Percentiles rank a stretch among this genome's conserved stretches.
These are phyloP conservation scores for Manacus vitellinus DNA, from an alignment of 2,113 vertebrate genomes.

Conservation along the genomic window DNA sequence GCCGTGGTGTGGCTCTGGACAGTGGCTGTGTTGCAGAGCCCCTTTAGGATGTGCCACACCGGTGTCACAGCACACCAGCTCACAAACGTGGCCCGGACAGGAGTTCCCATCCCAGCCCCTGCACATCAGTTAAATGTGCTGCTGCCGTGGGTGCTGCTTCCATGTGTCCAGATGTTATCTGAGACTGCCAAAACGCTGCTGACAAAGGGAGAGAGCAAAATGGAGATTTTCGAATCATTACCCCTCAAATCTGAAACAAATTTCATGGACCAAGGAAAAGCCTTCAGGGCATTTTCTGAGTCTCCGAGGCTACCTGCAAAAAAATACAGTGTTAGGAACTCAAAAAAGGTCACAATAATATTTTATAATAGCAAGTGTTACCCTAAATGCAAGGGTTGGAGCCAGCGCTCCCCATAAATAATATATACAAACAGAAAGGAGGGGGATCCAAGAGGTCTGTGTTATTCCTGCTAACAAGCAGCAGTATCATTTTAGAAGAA, in stretches of 20 bases:
- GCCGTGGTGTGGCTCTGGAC: rapidly evolving
- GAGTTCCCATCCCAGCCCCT: background rate
- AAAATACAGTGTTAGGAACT: background rate
- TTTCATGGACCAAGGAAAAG: conserved; percentile 36
- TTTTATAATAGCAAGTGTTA: conserved; percentile 16
- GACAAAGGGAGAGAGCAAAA: conserved; percentile 1
- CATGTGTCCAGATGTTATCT: background rate
- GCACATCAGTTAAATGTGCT: background rate
- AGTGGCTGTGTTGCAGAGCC: background rate
- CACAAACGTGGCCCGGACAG: background rate
- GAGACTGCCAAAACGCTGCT: background rate
- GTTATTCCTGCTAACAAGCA: background rate
- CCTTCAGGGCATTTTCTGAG: conserved; percentile 4
- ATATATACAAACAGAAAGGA: background rate
- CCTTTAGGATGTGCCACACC: background rate
- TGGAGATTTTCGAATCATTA: conserved; percentile 20
- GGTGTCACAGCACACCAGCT: rapidly evolving
- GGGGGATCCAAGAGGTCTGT: background rate
- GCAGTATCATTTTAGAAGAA: background rate
- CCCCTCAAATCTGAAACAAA: conserved; percentile 27
- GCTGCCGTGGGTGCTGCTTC: background rate
- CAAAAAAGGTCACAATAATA: conserved; percentile 11
- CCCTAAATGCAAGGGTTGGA: background rate
- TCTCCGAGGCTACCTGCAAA: background rate
- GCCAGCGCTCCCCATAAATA: conserved; percentile 11